Percentiles rank a stretch among this genome's conserved stretches.
Conservation (phyloP, 2,888 invertebrate species). For the Luperina testacea region DNA sequence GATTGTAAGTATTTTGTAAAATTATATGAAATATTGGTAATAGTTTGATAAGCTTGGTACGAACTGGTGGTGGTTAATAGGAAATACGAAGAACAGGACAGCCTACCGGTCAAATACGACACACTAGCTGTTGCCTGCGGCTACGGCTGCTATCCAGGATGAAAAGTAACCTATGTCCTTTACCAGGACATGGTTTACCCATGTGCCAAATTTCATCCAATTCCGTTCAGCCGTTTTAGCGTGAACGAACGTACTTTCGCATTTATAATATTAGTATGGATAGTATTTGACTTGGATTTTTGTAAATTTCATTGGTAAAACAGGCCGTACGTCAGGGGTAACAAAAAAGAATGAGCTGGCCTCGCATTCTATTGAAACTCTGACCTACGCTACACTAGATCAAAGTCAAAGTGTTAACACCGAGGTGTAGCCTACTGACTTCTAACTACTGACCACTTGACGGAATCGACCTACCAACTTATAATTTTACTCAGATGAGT, state of each 20-base stretch:
- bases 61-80: not conserved
- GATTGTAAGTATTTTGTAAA: not conserved
- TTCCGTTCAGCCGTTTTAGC: too few species aligned
- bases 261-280: too few species aligned
- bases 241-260: too few species aligned
- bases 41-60: not conserved
- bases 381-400: not conserved
- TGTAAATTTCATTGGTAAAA: too few species aligned
- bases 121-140: too few species aligned
- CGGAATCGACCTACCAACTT: not conserved
- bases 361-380: not conserved
- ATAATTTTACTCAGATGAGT: not conserved
- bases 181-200: too few species aligned
- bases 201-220: too few species aligned
- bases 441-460: not conserved
- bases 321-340: too few species aligned
- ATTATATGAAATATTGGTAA: not conserved
- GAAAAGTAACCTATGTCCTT: too few species aligned
- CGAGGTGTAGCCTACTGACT: not conserved
- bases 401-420: not conserved
- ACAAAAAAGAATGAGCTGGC: not conserved
- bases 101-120: not conserved
- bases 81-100: not conserved
- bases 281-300: too few species aligned
- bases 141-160: too few species aligned